Evolutionary conservation across 1,140 invertebrate species (phyloP).

Genomic region (Cardiocondyla obscurior): DNA sequence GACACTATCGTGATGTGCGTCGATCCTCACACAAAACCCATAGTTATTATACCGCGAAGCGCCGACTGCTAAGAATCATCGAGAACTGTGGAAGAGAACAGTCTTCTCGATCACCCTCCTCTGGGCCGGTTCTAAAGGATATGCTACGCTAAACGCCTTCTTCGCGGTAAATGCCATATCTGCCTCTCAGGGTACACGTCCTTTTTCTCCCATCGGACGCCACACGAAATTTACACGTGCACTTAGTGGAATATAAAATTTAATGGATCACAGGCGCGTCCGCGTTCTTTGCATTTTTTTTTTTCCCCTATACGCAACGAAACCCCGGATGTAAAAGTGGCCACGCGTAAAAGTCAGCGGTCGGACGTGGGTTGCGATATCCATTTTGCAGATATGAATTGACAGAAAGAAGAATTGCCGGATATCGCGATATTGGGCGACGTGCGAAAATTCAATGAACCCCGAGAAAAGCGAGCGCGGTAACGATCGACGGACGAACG

Average conservation of each 20-base stretch:
- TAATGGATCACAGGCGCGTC: not conserved
- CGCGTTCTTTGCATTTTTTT: not conserved
- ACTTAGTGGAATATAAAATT: constrained; percentile 32
- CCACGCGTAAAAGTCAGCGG: not conserved
- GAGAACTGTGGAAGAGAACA: no score
- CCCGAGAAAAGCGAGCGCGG: not conserved
- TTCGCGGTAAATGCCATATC: no score
- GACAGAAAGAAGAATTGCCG: not conserved
- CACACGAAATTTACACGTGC: not conserved
- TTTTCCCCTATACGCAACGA: not conserved
- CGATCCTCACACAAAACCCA: no score
- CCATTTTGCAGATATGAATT: constrained; percentile 12
- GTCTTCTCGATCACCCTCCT: no score
- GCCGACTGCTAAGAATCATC: no score
- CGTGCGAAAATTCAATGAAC: constrained; percentile 31
- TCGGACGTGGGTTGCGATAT: constrained; percentile 1
- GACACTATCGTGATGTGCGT: no score
- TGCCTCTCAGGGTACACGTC: no score
- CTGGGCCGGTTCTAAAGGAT: no score
- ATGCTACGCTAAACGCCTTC: no score
- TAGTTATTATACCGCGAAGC: no score
- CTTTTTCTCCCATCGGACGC: not conserved
- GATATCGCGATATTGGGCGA: not conserved
- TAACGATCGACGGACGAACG: constrained; percentile 14
- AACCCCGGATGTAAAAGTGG: not conserved